Conservation (phyloP, 2,797 vertebrate species). For the Halcyon smyrnensis region DNA sequence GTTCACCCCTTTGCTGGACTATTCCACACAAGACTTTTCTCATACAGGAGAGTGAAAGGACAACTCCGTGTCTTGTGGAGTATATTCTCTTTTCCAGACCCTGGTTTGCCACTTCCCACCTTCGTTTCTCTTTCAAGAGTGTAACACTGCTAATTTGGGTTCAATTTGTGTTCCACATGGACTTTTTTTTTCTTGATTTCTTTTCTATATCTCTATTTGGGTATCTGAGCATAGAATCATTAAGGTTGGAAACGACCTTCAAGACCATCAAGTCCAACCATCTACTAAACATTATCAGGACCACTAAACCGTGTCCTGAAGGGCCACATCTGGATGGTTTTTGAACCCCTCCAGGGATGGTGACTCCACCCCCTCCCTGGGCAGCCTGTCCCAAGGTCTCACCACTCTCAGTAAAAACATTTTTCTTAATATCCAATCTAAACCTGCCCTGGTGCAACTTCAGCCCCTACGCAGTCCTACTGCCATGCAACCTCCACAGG, state of each 20-base stretch:
- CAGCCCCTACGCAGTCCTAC: neutral
- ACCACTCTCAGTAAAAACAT: too few relatives aligned
- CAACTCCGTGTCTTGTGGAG: neutral
- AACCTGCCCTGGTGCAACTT: too few relatives aligned
- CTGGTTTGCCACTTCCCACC: neutral
- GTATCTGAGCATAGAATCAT: neutral
- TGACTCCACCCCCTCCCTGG: too few relatives aligned
- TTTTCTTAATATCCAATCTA: too few relatives aligned
- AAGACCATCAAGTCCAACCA: too few relatives aligned
- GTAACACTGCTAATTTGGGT: neutral
- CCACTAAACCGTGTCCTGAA: too few relatives aligned
- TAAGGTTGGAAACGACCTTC: too few relatives aligned
- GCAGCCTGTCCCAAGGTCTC: too few relatives aligned
- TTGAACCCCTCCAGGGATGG: too few relatives aligned
- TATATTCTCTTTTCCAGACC: neutral
- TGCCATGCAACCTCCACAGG: neutral
- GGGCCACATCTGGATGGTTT: too few relatives aligned
- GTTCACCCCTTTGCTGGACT: neutral
- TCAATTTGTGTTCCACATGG: neutral
- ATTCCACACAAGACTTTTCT: neutral
- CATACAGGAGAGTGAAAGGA: neutral
- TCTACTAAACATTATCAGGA: too few relatives aligned
- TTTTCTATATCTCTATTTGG: neutral
- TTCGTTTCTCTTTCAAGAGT: neutral
- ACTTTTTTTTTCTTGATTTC: neutral